Base-by-base conservation (phyloP, 1,140 invertebrate genomes). In the Littorina saxatilis region DNA sequence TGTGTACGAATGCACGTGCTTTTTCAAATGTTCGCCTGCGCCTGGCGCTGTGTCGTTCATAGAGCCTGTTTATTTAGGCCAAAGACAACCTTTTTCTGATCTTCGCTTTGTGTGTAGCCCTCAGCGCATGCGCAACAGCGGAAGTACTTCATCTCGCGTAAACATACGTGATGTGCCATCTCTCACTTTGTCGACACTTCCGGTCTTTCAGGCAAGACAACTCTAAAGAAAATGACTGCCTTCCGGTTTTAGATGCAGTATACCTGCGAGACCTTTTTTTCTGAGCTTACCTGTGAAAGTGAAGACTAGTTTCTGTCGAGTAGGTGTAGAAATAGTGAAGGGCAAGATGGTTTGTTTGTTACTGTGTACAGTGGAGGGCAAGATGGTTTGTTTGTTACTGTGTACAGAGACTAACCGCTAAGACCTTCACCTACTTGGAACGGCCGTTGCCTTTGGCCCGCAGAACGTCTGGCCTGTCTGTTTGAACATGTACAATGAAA, bases 111-210 rank as follows among this genome's bases (percentile, higher is more conserved):
- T 55, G 35, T 50, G 29, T 75, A 29, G 74, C 74, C 74, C 23
- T 23, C 50, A 52, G 74, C 74, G 74, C 74, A 52, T 58, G 74
- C 50, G 74, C 74, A 76, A 76, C 74, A 58, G 74, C 74, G 74
- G 74, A 76, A 76, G 74, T 76, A 76, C 74, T 76, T 76, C 50
- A 32, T 55, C 11, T 17, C 74, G 74, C 13, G 35, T 76, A 76
- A 76, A 76, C 52, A 76, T 52, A 58, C 74, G 74, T 61, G 74
- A 76, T 37, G 74, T 76, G 50, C 52, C 52, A 55, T 76, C 50
- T 76, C 35, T 76, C 74, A 55, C 23, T 37, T 32, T 76, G 50
- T 76, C 74, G 50, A 76, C 74, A 76, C 74, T 58, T 76, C 74
- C 74, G 74, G 74, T 76, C 50, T 58, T 7, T 32, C 13, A 23